Base-by-base conservation (phyloP, 1,140 invertebrate genomes). In the Pogonognathellus flavescens region DNA sequence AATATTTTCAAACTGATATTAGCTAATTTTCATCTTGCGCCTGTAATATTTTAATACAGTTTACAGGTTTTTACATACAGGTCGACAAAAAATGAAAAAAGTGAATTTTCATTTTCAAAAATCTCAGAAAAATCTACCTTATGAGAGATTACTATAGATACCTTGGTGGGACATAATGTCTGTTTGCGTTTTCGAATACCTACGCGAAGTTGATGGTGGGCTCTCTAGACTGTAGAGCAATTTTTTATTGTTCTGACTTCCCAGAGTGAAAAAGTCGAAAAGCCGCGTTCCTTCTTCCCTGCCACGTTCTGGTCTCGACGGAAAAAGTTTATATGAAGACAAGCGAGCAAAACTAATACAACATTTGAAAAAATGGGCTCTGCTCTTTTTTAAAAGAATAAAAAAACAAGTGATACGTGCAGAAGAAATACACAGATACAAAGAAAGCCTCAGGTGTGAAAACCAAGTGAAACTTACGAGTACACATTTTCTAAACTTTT, bases 391-490 rank as follows among this genome's bases (percentile, higher is more conserved):
- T 41, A 1, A 41, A 41, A 6, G 31, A 3, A 41, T 1, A 14
- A 25, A 66, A 66, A 66, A 14, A 25, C 62, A 66, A 25, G 22
- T 14, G 10, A 13, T 25, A 13, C 9, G 31, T 66, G 62, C 13
- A 72, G 16, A 76, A 76, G 31, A 76, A 16, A 49, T 49, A 5
- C 25, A 76, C 70, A 50, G 31, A n/a, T 4, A n/a, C 9, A 25
- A 22, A 49, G 14, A 49, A 41, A 76, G 70, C 70, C 70, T 76
- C 70, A 76, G 70, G 70, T 76, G 70, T 41, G 70, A 50, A 76
- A 76, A 50, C 70, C 14, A 50, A 76, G 0, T 13, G 49, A 76
- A 76, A 76, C 66, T 72, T 72, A 72, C 41, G 41, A 76, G 31
- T 66, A 25, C 62, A 66, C 25, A 18, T 50, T 16, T 14, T 18